These are phyloP conservation scores for Entomobrya multifasciata DNA, from an alignment of 2,888 invertebrate genomes.

Conservation along the genomic window DNA sequence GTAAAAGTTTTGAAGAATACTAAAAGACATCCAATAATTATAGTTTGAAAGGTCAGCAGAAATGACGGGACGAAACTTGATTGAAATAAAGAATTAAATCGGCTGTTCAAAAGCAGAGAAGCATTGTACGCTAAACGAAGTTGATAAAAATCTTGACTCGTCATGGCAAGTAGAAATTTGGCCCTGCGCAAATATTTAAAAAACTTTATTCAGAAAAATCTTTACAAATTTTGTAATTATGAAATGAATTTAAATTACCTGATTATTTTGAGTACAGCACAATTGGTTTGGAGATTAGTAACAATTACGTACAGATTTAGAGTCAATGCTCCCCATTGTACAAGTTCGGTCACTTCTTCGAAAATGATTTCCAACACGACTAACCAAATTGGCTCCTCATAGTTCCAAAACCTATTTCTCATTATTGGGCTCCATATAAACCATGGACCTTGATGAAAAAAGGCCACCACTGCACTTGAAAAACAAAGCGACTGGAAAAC, in stretches of 20 bases:
- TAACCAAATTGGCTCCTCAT: no score
- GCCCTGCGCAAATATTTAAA: no score
- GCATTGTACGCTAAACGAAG: no score
- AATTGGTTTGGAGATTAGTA: neutral
- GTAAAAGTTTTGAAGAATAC: slow-evolving; percentile 1
- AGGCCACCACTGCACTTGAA: neutral
- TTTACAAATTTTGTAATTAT: no score
- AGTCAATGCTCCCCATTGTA: neutral
- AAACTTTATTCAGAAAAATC: no score
- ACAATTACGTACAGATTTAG: slow-evolving; percentile 1
- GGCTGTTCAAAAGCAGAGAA: neutral
- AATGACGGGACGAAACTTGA: neutral
- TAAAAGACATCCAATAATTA: neutral
- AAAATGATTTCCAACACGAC: no score
- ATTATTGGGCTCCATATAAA: neutral
- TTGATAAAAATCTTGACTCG: no score
- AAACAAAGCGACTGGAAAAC: neutral
- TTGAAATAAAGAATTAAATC: neutral
- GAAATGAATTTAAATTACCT: no score
- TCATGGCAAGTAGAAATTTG: no score
- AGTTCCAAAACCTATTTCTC: neutral
- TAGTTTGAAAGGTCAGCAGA: neutral
- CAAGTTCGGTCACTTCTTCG: neutral
- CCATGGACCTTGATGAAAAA: neutral
- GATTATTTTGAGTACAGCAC: neutral